Conservation (phyloP, 2,888 invertebrate genomes). For the Pardosa pseudoannulata region DNA sequence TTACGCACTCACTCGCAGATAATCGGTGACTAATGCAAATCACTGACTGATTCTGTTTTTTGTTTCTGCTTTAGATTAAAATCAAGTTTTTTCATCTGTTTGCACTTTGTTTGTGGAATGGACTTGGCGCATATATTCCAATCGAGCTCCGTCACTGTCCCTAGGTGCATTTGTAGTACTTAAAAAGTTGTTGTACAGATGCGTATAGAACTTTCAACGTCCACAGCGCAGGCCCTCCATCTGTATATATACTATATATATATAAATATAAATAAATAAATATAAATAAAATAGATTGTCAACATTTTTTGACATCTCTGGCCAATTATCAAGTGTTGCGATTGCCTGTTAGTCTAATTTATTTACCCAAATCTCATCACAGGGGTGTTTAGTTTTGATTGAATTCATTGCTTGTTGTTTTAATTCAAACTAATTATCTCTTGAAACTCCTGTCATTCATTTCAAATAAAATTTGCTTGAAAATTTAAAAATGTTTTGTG, state of each 20-base stretch:
- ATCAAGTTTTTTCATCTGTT: slow-evolving; percentile 22
- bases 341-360: slow-evolving; percentile 56
- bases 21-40: slow-evolving; percentile 61
- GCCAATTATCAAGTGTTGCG: slow-evolving; percentile 58
- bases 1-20: slow-evolving; percentile 45
- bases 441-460: too few relatives aligned
- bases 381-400: slow-evolving; percentile 35
- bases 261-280: slow-evolving; percentile 56
- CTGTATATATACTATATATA: slow-evolving; percentile 58
- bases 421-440: not conserved
- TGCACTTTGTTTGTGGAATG: slow-evolving; percentile 51
- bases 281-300: slow-evolving; percentile 61
- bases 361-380: slow-evolving; percentile 27
- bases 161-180: slow-evolving; percentile 71
- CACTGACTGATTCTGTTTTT: slow-evolving; percentile 52
- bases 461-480: too few relatives aligned
- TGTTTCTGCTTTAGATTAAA: slow-evolving; percentile 56
- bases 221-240: slow-evolving; percentile 71
- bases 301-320: slow-evolving; percentile 52
- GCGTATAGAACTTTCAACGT: slow-evolving; percentile 64
- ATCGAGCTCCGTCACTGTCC: slow-evolving; percentile 59
- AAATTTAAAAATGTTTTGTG: not conserved
- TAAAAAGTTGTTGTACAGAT: slow-evolving; percentile 65
- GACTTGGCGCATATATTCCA: slow-evolving; percentile 35
- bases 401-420: not conserved